Evolutionary conservation across 1,140 invertebrate species (phyloP).

Genomic region (Ips typographus): DNA sequence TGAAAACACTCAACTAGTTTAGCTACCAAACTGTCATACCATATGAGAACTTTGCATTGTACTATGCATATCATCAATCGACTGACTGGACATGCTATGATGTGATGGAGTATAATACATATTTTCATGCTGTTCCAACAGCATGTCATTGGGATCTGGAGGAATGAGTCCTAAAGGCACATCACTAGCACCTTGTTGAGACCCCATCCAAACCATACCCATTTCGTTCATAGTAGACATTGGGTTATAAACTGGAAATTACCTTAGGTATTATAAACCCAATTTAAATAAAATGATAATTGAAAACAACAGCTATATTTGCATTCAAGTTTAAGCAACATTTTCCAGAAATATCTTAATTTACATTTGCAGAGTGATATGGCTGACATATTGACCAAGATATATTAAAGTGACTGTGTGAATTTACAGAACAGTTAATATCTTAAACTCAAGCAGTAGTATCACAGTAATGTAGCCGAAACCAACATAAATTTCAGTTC

Average conservation of each 20-base stretch:
- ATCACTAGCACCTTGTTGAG: conserved; percentile 59
- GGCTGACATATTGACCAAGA: too few species aligned
- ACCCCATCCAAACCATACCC: conserved; percentile 75
- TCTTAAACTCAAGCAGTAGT: too few species aligned
- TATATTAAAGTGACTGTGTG: too few species aligned
- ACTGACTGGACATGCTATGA: conserved; percentile 54
- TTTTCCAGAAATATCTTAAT: too few species aligned
- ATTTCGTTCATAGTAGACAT: conserved; percentile 63
- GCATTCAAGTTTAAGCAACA: too few species aligned
- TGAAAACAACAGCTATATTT: too few species aligned
- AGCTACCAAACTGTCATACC: conserved; percentile 43
- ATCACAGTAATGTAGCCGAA: too few species aligned
- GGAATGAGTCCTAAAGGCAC: conserved; percentile 50
- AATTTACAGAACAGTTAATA: too few species aligned
- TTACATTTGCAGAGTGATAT: too few species aligned
- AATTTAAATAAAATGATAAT: too few species aligned
- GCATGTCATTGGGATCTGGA: conserved; percentile 48
- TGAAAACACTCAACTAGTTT: not conserved
- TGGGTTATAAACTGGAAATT: conserved; percentile 47
- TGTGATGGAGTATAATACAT: conserved; percentile 59
- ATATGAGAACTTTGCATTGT: conserved; percentile 59
- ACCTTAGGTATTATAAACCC: too few species aligned
- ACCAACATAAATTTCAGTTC: too few species aligned
- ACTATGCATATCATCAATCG: conserved; percentile 59
- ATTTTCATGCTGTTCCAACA: conserved; percentile 61